Evolutionary conservation across 2,888 invertebrate genomes (phyloP).

Genomic region (Tenthredo notha): DNA sequence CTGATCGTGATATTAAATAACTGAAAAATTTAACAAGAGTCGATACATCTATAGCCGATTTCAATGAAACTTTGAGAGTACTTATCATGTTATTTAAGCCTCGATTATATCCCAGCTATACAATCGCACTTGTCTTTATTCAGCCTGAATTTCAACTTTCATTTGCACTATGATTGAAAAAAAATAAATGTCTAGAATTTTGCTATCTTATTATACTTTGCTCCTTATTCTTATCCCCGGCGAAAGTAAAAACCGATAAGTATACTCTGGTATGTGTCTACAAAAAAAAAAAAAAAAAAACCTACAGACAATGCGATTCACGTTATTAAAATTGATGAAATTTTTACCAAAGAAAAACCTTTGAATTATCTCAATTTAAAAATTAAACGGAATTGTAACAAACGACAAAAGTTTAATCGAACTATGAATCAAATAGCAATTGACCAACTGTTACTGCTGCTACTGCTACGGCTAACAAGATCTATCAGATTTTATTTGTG

Average conservation of each 20-base stretch:
- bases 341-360: background rate
- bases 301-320: too few relatives aligned
- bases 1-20: background rate
- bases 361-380: background rate
- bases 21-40: background rate
- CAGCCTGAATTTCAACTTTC: slow-evolving; percentile 59
- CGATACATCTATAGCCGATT: slow-evolving; percentile 33
- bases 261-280: background rate
- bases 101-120: slow-evolving; percentile 59
- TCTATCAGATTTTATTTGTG: background rate
- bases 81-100: slow-evolving; percentile 70
- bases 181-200: background rate
- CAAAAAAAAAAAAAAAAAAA: too few relatives aligned
- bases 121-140: slow-evolving; percentile 62
- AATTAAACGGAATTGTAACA: slow-evolving; percentile 8
- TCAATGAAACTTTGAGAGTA: slow-evolving; percentile 60
- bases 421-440: slow-evolving; percentile 20
- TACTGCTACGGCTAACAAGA: background rate
- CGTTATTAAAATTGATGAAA: background rate
- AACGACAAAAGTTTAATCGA: slow-evolving; percentile 25
- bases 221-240: background rate
- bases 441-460: background rate
- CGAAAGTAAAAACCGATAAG: background rate
- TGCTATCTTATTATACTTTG: too few relatives aligned
- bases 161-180: slow-evolving; percentile 26